Evolutionary conservation across 2,888 invertebrate species (phyloP).

Genomic region (Pandemis corylana): DNA sequence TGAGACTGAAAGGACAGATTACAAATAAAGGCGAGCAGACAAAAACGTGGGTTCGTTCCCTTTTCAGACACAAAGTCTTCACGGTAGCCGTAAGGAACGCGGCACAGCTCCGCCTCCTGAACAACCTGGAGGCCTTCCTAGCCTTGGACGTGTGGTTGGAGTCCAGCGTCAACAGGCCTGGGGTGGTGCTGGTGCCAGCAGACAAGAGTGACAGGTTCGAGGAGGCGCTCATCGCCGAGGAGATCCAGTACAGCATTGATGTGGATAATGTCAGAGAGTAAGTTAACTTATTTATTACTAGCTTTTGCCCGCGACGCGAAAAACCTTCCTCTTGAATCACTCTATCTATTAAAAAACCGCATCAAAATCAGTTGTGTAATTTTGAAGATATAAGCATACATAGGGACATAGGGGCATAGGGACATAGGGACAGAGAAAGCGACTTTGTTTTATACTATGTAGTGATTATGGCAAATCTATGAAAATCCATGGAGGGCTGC

Average conservation of each 20-base stretch:
- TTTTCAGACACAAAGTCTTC: slow-evolving; percentile 58
- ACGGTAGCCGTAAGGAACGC: slow-evolving; percentile 55
- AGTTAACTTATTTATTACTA: slow-evolving; percentile 45
- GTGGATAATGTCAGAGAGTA: slow-evolving; percentile 71
- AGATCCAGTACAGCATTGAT: slow-evolving; percentile 57
- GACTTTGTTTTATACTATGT: too few relatives aligned
- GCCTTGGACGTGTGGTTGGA: slow-evolving; percentile 63
- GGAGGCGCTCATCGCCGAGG: slow-evolving; percentile 55
- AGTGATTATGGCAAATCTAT: too few relatives aligned
- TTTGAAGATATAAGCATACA: too few relatives aligned
- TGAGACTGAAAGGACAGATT: too few relatives aligned
- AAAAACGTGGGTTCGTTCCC: background rate
- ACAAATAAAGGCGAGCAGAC: too few relatives aligned
- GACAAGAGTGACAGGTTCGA: slow-evolving; percentile 57
- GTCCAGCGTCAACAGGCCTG: slow-evolving; percentile 55
- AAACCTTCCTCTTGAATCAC: too few relatives aligned
- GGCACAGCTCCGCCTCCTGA: slow-evolving; percentile 56
- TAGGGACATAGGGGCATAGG: too few relatives aligned
- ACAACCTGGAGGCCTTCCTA: slow-evolving; percentile 53
- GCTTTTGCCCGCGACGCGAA: too few relatives aligned
- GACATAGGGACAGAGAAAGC: too few relatives aligned
- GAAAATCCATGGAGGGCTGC: too few relatives aligned
- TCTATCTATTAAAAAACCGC: too few relatives aligned
- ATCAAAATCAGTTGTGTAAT: too few relatives aligned
- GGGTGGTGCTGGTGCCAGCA: slow-evolving; percentile 60